These are phyloP conservation scores for Lepilemur septentrionalis DNA, from an alignment of 2,797 vertebrate species.

Conservation along the genomic window DNA sequence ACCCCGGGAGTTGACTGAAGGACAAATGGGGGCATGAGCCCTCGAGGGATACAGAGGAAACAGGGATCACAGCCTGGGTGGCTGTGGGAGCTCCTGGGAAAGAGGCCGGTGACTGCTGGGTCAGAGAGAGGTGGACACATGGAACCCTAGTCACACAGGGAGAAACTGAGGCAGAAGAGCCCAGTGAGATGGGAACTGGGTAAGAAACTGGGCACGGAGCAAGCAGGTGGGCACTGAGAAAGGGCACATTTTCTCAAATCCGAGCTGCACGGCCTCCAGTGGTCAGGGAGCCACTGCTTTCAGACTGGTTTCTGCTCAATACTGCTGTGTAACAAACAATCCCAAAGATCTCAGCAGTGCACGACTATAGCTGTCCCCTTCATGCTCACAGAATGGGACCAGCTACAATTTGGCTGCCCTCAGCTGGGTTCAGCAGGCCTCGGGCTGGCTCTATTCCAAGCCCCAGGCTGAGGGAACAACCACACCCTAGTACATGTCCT, in stretches of 20 bases:
- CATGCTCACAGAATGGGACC: too few species aligned
- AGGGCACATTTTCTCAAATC: accelerated
- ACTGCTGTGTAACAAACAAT: background rate
- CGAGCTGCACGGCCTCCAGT: accelerated
- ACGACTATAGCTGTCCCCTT: accelerated
- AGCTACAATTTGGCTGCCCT: background rate
- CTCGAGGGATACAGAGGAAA: background rate
- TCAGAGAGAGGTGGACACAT: background rate
- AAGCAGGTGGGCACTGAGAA: too few species aligned
- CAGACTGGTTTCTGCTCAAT: background rate
- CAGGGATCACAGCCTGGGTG: background rate
- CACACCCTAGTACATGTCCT: background rate
- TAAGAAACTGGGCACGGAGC: accelerated
- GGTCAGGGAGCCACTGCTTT: too few species aligned
- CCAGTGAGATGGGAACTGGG: background rate
- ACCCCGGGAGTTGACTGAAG: background rate
- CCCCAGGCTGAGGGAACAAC: background rate
- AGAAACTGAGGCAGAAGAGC: background rate
- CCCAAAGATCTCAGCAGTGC: background rate
- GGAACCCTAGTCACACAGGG: too few species aligned
- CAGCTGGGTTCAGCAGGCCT: accelerated
- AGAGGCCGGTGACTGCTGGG: too few species aligned
- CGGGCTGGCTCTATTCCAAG: background rate
- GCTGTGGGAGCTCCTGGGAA: background rate
- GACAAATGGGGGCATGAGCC: background rate